Base-by-base conservation (phyloP, 2,113 vertebrate species). In the Cromileptes altivelis region DNA sequence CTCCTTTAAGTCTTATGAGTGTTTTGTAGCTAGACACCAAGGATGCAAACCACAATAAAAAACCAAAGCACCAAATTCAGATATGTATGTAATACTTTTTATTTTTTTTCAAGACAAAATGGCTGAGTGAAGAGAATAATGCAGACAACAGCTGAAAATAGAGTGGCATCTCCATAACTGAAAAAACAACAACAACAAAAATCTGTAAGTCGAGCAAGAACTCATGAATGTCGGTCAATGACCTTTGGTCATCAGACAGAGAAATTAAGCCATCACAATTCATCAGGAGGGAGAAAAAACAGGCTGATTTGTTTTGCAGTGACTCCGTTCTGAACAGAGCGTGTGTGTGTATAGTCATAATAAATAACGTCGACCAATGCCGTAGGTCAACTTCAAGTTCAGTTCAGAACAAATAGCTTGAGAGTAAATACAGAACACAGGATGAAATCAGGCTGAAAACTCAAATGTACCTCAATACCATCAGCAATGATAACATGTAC, bases 101-200 rank as follows among this genome's bases (percentile, higher is more conserved):
- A 89, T 94, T 94, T 93, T 92, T 92, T 92, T 88, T 90, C 92
- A 93, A 94, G 97, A 98, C 97, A 98, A 98, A 98, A 97, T 97
- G 97, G 97, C 97, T 96, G 97, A 97, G 98, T 97, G 97, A 97
- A 97, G 96, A 98, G 97, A 97, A 97, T 97, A 97, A 98, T 97
- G 97, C 96, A 98, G 97, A 97, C 96, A 97, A 98, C 95, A 97
- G 97, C 91, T 93, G 91, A 94, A 93, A 93, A 91, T 90, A 94
- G 91, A 98, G 97, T 98, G 97, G 97, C 97, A 97, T 97, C 96
- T 97, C 96, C 96, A 95, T 96, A 91, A 91, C 85, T 89, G 89
- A 89, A 92, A 94, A 45, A 81, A 90, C 61, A 86, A 88, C 74
- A 89, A 93, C 82, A 90, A 91, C 61, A 81, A 80, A 77, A 80